These are phyloP conservation scores for Chamaetylas fuelleborni DNA, from an alignment of 2,113 vertebrate genomes.

Conservation along the genomic window DNA sequence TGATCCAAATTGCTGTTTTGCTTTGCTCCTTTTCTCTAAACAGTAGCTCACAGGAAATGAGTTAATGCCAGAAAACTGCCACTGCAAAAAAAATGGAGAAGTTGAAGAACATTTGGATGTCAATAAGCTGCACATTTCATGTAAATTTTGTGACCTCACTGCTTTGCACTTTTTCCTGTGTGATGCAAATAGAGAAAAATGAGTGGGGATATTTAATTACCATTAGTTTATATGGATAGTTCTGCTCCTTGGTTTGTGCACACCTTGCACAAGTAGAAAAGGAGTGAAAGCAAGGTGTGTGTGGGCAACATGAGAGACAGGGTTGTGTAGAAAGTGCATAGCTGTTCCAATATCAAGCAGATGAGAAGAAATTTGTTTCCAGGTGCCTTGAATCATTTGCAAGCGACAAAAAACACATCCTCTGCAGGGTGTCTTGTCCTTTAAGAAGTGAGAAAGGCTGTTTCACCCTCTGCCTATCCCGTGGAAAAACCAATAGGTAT, in stretches of 20 bases:
- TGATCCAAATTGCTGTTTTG: neutral
- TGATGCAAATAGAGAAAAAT: neutral
- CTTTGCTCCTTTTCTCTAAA: neutral
- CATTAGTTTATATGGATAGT: neutral
- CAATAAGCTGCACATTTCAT: rapidly evolving
- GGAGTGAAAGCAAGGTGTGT: neutral
- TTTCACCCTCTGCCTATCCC: neutral
- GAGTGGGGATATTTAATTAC: neutral
- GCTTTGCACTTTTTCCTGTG: neutral
- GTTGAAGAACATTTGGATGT: neutral
- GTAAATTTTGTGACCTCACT: neutral
- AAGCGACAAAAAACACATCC: neutral
- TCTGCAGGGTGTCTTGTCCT: neutral
- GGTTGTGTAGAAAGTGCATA: neutral
- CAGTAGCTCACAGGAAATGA: neutral
- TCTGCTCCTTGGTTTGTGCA: neutral
- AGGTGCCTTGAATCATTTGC: neutral
- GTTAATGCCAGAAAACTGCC: neutral
- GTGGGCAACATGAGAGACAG: neutral
- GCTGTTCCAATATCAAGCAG: neutral
- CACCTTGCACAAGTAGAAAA: neutral
- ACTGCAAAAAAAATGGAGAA: neutral
- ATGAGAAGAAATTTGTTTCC: neutral
- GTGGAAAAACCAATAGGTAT: neutral
- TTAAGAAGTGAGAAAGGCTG: neutral